phyloP scores from a whole-genome alignment of 1,140 invertebrate species.

The Papilio polyxenes region DNA sequence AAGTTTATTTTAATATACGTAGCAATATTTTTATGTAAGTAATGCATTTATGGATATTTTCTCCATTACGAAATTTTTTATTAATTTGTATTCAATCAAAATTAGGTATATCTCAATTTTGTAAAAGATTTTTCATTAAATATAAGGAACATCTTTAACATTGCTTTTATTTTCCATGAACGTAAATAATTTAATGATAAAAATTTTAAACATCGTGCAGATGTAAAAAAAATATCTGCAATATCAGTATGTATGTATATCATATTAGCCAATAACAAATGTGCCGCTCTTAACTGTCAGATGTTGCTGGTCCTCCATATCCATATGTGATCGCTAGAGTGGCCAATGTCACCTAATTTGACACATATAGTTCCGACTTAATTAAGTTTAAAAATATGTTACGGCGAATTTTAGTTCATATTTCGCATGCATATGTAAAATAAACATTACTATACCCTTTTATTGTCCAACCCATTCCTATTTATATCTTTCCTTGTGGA shows the following conservation, averaged over 20 bases:
- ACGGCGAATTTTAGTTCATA: too few species aligned
- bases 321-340: too few species aligned
- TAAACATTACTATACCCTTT: too few species aligned
- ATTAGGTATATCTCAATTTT: conserved; percentile 71
- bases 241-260: neutral
- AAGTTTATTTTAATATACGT: conserved; percentile 58
- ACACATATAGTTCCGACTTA: too few species aligned
- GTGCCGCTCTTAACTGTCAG: neutral
- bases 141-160: conserved; percentile 55
- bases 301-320: neutral
- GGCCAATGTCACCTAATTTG: too few species aligned
- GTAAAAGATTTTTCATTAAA: conserved; percentile 77
- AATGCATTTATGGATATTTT: conserved; percentile 65
- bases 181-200: neutral
- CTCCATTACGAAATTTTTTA: conserved; percentile 55
- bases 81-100: conserved; percentile 58
- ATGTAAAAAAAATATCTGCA: neutral
- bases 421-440: too few species aligned
- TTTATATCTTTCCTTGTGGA: too few species aligned
- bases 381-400: too few species aligned
- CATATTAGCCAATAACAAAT: neutral
- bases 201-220: neutral
- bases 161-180: conserved; percentile 39
- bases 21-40: conserved; percentile 64
- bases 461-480: too few species aligned